Evolutionary conservation across 2,888 invertebrate genomes (phyloP), one percentile per base, ranked within the genome.

Genomic region (Drosophila cyrtoloma): DNA sequence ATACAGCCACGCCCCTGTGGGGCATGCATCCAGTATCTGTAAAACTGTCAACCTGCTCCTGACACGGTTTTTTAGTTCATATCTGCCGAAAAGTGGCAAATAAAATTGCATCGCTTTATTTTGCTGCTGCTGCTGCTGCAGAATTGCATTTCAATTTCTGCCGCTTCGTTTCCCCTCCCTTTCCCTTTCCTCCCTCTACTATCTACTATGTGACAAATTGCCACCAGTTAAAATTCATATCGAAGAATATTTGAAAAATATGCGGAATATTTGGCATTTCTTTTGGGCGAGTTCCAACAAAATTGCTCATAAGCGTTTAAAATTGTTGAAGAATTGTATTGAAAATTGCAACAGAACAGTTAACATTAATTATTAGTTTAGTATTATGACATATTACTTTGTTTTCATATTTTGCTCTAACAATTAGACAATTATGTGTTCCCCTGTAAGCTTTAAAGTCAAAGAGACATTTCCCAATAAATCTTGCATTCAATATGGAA

Each of bases 1-100:
- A n/a, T 35, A 52, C 16, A 22, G 62, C 73, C 57, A 61, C 65
- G 63, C 71, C 61, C 68, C 26, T 26, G 3, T 19, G 37, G 33
- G 67, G 35, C 35, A 35, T 5, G 14, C 22, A 51, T 52, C 57
- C 62, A 66, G 28, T 55, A 74, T 64, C 78, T 69, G 63, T 68
- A 68, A 79, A 90, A 78, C 81, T 88, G 86, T 81, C 90, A 81
- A 90, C 78, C 83, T 81, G 80, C 47, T 57, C 66, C 35, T 19
- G 74, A n/a, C 9, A 44, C 58, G 22, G 32, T 26, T 55, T 61
- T 44, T 53, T 59, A 50, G 56, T 61, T 47, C 33, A 37, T 70
- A 66, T 78, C 68, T 79, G 65, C 63, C 70, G 65, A 19, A 53
- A 66, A 81, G 69, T 64, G 75, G 57, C 77, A 75, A 51, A 64